Evolutionary conservation across 2,888 invertebrate species (phyloP).

Genomic region (Agrochola macilenta): DNA sequence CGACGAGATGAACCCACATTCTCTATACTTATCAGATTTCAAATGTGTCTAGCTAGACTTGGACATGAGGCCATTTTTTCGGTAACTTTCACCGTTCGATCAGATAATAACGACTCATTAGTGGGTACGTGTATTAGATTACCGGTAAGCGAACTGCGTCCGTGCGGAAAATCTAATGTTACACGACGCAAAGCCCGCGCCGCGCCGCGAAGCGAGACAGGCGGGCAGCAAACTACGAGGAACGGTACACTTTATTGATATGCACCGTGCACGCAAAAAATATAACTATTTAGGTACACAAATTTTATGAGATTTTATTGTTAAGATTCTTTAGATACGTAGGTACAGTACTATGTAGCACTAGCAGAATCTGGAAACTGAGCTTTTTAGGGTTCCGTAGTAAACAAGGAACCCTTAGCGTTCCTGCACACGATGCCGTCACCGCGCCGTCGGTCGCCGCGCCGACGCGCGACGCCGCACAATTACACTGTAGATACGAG

Average conservation of each 20-base stretch:
- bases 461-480: no score
- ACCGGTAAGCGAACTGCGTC: conserved; percentile 55
- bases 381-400: no score
- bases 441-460: no score
- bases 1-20: conserved; percentile 29
- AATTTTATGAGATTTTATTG: background rate
- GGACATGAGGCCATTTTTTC: conserved; percentile 38
- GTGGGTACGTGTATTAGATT: conserved; percentile 48
- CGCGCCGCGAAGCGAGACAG: conserved; percentile 15
- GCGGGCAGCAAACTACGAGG: background rate
- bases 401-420: no score
- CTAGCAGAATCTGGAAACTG: background rate
- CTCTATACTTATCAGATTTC: conserved; percentile 42
- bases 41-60: conserved; percentile 32
- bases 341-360: background rate
- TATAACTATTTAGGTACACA: background rate
- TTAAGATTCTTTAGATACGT: background rate
- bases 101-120: conserved; percentile 49
- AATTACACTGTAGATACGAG: no score
- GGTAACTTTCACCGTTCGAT: conserved; percentile 61
- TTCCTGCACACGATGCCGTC: no score
- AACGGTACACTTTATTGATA: conserved; percentile 11
- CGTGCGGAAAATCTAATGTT: conserved; percentile 63
- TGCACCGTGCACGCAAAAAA: conserved; percentile 7
- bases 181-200: conserved; percentile 33